phyloP scores from a whole-genome alignment of 35 echinoderm and acorn worm genomes.

The Strongylocentrotus purpuratus region DNA sequence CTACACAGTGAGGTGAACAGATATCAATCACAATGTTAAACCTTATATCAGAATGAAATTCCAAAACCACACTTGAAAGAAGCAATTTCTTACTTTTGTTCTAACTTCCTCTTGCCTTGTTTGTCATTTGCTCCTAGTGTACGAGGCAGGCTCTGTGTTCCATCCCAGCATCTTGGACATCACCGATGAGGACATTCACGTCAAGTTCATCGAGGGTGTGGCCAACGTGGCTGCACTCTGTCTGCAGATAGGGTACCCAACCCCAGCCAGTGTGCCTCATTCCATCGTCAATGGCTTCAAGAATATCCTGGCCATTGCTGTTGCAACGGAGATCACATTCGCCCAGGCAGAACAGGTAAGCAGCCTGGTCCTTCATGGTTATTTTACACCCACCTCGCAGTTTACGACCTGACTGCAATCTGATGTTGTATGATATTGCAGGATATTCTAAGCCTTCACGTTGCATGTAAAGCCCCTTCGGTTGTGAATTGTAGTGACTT shows the following conservation, averaged over 20 bases:
- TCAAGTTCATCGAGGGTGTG: slow-evolving; percentile 65
- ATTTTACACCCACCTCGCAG: background rate
- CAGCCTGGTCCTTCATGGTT: background rate
- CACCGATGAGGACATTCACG: slow-evolving; percentile 73
- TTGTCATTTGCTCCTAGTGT: slow-evolving; percentile 56
- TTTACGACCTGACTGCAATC: too few species aligned
- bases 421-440: too few species aligned
- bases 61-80: too few species aligned
- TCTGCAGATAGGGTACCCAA: slow-evolving; percentile 95
- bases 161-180: slow-evolving; percentile 96
- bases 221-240: slow-evolving; percentile 77
- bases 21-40: too few species aligned
- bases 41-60: too few species aligned
- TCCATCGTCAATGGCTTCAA: slow-evolving; percentile 98
- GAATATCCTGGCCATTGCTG: slow-evolving; percentile 83
- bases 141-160: slow-evolving; percentile 85
- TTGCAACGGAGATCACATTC: slow-evolving; percentile 95
- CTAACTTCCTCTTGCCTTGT: too few species aligned
- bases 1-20: too few species aligned
- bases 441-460: too few species aligned
- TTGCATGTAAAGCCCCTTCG: too few species aligned
- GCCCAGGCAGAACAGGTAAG: slow-evolving; percentile 87
- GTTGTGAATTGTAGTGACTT: too few species aligned
- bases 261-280: slow-evolving; percentile 90
- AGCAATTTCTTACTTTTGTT: too few species aligned